These are phyloP conservation scores for Aselliscus stoliczkanus DNA, from an alignment of 2,797 vertebrate genomes.

Conservation along the genomic window DNA sequence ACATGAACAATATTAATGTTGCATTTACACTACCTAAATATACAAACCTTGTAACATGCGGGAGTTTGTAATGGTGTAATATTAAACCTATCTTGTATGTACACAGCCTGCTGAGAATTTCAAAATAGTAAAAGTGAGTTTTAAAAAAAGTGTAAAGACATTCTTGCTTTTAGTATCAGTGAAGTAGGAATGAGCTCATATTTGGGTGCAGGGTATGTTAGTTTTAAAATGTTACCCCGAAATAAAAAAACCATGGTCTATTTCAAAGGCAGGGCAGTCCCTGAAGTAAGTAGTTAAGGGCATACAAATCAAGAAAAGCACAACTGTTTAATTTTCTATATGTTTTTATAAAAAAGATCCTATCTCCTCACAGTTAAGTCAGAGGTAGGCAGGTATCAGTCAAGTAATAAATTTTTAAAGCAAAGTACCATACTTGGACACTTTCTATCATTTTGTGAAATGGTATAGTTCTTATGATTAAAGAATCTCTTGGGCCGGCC, in stretches of 20 bases:
- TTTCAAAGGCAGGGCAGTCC: background rate
- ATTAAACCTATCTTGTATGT: background rate
- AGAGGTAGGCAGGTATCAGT: background rate
- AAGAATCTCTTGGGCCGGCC: background rate
- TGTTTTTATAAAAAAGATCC: background rate
- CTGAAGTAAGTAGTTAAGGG: background rate
- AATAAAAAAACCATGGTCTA: background rate
- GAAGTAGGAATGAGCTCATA: background rate
- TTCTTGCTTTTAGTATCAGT: background rate
- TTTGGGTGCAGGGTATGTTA: background rate
- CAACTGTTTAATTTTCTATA: background rate
- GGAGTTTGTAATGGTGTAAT: background rate
- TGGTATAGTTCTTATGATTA: background rate
- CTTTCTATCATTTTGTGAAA: background rate
- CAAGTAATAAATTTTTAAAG: background rate
- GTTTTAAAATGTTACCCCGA: background rate
- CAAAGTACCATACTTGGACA: background rate
- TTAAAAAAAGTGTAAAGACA: background rate
- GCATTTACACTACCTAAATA: background rate
- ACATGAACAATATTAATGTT: background rate
- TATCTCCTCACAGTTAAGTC: background rate
- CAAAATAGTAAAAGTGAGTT: background rate
- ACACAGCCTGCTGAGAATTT: background rate
- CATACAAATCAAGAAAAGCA: background rate
- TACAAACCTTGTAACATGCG: background rate